Base-by-base conservation (phyloP, 2,797 vertebrate genomes). In the Pelobates cultripes region DNA sequence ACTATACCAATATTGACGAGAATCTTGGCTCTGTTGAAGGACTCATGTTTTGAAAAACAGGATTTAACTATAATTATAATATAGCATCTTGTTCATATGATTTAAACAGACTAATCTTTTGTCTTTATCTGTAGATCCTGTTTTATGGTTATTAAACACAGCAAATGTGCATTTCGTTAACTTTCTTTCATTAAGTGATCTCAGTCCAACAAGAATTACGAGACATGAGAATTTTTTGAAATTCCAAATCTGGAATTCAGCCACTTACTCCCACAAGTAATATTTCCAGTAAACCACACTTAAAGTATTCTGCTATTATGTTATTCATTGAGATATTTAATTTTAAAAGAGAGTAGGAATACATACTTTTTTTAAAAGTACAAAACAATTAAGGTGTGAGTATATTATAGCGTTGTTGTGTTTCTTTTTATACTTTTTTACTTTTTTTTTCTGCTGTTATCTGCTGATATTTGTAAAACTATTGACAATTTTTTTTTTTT, bases 1-100 rank as follows among this genome's bases (percentile, higher is more conserved):
- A 79, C 71, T 79, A 45, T 75, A 75, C 53, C 10, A 71, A 83
- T 83, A 82, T 82, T 82, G 75, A 82, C 63, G 40, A 73, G 57
- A 68, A 77, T 67, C 75, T 77, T 82, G 80, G 80, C 80, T 57
- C 75, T 10, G 41, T 57, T 63, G 43, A 42, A 51, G 15, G 5
- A 60, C 66, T 66, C 74, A 7, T 79, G 77, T 79, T 79, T 83
- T 70, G 17, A 64, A 77, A 78, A 75, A 79, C 82, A 79, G 68
- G 77, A 80, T 80, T 67, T 67, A 84, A 72, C 60, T 67, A 63
- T 72, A 71, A 79, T 72, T 70, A 60, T 57, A 70, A 76, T 80
- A 57, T 75, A 67, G 73, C 60, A 66, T 71, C 77, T 76, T 71
- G 12, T 72, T 71, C n/a, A 57, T 47, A 14, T 51, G 45, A 71